Percentiles rank a stretch among this genome's conserved stretches.
Evolutionary conservation across 2,113 vertebrate genomes (phyloP).

Genomic region (Myiopsitta monachus): DNA sequence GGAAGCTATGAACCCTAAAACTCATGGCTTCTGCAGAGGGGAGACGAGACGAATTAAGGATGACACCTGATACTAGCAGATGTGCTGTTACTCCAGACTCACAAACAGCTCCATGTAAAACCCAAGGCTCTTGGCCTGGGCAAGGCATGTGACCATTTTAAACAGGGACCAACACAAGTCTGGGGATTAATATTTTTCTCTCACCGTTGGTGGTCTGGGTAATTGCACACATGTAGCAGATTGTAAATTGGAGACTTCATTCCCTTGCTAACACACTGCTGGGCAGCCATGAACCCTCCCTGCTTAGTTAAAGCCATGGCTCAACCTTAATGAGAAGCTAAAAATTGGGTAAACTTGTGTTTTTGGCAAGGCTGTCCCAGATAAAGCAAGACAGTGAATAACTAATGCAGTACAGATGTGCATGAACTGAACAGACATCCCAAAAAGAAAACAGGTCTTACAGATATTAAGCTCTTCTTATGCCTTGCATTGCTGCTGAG

Average conservation of each 20-base stretch:
- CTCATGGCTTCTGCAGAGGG: not conserved
- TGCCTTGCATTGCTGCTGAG: constrained; percentile 17
- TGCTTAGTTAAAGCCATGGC: constrained; percentile 54
- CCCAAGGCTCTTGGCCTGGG: not conserved
- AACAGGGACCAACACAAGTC: constrained; percentile 62
- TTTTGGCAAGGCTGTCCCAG: constrained; percentile 64
- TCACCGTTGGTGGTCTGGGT: constrained; percentile 77
- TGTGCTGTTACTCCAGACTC: not conserved
- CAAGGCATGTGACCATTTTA: constrained; percentile 53
- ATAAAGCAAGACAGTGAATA: constrained; percentile 54
- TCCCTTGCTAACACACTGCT: constrained; percentile 51
- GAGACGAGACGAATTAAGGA: not conserved
- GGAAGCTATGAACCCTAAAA: not conserved
- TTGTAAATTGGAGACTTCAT: constrained; percentile 72
- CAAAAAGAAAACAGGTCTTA: constrained; percentile 39
- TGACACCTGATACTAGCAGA: not conserved
- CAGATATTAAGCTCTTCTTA: constrained; percentile 50
- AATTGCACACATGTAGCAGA: constrained; percentile 76
- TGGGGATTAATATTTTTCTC: constrained; percentile 66
- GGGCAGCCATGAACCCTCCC: constrained; percentile 47
- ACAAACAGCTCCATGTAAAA: constrained; percentile 1
- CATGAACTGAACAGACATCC: constrained; percentile 47
- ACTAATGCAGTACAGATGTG: constrained; percentile 78
- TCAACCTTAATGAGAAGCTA: constrained; percentile 72
- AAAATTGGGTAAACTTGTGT: constrained; percentile 57